Percentiles rank a stretch among this genome's conserved stretches.
Conservation (phyloP, 2,888 invertebrate species). For the Cyclophora punctaria region DNA sequence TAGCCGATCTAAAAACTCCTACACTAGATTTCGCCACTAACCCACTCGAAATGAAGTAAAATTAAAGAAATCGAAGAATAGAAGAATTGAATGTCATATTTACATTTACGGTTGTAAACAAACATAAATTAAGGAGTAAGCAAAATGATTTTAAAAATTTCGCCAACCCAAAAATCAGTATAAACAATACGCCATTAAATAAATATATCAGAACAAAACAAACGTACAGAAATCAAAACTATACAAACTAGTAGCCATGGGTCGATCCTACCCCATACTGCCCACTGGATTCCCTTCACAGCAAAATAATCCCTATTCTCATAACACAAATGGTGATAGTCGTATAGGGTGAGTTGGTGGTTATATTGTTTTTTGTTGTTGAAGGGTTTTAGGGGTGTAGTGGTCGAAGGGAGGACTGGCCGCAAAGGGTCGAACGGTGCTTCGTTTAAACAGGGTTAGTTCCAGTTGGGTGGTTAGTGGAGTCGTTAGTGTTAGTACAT, state of each 20-base stretch:
- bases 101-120: no score
- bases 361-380: conserved; percentile 56
- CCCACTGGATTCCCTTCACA: conserved; percentile 32
- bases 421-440: conserved; percentile 69
- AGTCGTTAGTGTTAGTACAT: not conserved
- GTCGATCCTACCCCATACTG: conserved; percentile 60
- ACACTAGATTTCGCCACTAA: no score
- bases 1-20: no score
- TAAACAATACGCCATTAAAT: conserved; percentile 1
- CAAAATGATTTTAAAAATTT: no score
- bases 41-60: no score
- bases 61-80: no score
- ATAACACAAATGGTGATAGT: conserved; percentile 27
- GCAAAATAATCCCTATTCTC: conserved; percentile 14
- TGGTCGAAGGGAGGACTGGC: conserved; percentile 72
- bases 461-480: not conserved
- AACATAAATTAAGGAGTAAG: no score
- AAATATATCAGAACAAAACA: conserved; percentile 11
- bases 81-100: no score
- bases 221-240: conserved; percentile 60
- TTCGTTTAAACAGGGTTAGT: conserved; percentile 37
- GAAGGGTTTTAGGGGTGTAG: conserved; percentile 60
- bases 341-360: conserved; percentile 20
- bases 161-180: no score
- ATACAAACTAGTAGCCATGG: conserved; percentile 61